Evolutionary conservation across 2,797 vertebrate species (phyloP).

Genomic region (Lates japonicus): DNA sequence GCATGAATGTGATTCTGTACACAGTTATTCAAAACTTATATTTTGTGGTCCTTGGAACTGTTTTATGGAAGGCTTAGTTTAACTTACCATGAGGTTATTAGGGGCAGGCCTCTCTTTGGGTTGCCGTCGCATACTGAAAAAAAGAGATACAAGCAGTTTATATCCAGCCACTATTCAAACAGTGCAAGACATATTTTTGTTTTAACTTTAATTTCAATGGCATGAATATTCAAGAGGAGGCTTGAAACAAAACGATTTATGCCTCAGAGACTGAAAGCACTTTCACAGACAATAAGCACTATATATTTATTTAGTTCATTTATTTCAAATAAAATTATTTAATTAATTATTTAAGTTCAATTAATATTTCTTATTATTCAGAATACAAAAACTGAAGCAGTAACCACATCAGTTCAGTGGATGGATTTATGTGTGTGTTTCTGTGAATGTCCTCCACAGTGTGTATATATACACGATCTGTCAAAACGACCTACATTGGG

Average conservation of each 20-base stretch:
- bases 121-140: slow-evolving; percentile 93
- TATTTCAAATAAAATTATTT: slow-evolving; percentile 26
- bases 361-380: slow-evolving; percentile 1
- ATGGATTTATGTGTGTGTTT: slow-evolving; percentile 24
- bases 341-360: slow-evolving; percentile 40
- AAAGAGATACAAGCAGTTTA: slow-evolving; percentile 46
- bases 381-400: neutral
- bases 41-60: slow-evolving; percentile 51
- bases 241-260: slow-evolving; percentile 30
- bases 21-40: slow-evolving; percentile 58
- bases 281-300: slow-evolving; percentile 9
- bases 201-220: slow-evolving; percentile 32
- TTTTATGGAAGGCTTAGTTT: slow-evolving; percentile 57
- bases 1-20: slow-evolving; percentile 56
- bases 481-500: slow-evolving; percentile 72
- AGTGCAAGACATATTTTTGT: slow-evolving; percentile 33
- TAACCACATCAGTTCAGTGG: neutral
- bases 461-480: slow-evolving; percentile 39
- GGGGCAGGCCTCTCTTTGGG: slow-evolving; percentile 97
- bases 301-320: neutral
- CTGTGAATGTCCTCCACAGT: slow-evolving; percentile 33
- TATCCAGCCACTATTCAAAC: slow-evolving; percentile 40
- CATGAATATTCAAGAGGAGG: slow-evolving; percentile 25
- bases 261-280: slow-evolving; percentile 19
- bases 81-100: slow-evolving; percentile 97